Evolutionary conservation across 2,113 vertebrate genomes (phyloP), one percentile per base, ranked within the genome.

Genomic region (Dasypus novemcinctus): DNA sequence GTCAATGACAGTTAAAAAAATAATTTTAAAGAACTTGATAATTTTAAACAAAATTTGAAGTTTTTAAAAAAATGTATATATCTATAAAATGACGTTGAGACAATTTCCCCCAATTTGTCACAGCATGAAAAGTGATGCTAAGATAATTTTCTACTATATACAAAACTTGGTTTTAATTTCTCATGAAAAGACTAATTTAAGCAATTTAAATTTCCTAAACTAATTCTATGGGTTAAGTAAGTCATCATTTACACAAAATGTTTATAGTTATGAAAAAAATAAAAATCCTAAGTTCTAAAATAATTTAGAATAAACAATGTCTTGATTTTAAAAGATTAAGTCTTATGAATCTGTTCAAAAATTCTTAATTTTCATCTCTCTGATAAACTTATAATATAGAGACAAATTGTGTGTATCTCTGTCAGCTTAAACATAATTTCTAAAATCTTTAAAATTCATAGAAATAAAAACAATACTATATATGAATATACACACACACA

Each of bases 111-210:
- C 49, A 29, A 41, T 90, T 71, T 71, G 86, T 72, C n/a, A 94
- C 23, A 27, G 43, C 25, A 74, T 94, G 64, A 74, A 86, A 96
- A 94, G 63, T 86, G 15, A 61, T 83, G 17, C 74, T 79, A 80
- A 52, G 17, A 92, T 74, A 68, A 25, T 75, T 92, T 46, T 82
- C 38, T 68, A 63, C 41, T 75, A 86, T 23, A 38, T 36, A 75
- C 10, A 93, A 91, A 76, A 36, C 11, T 68, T 79, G 71, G 12
- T 84, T 93, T 96, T 46, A 54, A 83, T 94, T 97, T 89, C 69
- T 23, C 38, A 84, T 78, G 59, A 78, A 87, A 92, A 90, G 14
- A 74, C 68, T 63, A 29, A 81, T 82, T 96, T 74, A 79, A 94
- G 64, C 74, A 29, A 72, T n/a, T 43, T 29, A 80, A 72, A 86